Evolutionary conservation across 1,140 invertebrate species (phyloP).

Genomic region (Ganaspis sp.): DNA sequence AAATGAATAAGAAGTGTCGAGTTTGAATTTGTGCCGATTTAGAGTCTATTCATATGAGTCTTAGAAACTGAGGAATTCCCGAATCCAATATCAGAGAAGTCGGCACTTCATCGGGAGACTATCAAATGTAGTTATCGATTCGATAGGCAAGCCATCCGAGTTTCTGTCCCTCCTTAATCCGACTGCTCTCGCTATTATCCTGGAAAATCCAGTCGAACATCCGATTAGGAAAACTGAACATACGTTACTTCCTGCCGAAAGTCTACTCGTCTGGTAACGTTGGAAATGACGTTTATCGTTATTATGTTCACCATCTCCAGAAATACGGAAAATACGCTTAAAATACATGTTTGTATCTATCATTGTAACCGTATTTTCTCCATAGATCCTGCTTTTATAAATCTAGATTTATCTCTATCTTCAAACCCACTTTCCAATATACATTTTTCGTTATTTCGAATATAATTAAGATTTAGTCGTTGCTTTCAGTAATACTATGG

Average conservation of each 20-base stretch:
- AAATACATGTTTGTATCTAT: neutral
- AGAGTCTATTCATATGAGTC: neutral
- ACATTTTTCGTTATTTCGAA: neutral
- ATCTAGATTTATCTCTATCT: neutral
- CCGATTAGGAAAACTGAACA: constrained; percentile 63
- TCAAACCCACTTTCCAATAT: neutral
- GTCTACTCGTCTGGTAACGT: constrained; percentile 23
- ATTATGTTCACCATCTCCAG: constrained; percentile 52
- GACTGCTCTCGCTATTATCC: constrained; percentile 56
- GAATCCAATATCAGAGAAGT: constrained; percentile 34
- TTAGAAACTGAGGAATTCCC: neutral
- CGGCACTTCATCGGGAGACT: constrained; percentile 51
- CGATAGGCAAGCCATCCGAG: constrained; percentile 54
- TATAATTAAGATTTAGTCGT: too few relatives aligned
- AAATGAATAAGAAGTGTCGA: neutral
- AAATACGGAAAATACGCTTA: neutral
- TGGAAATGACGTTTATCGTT: constrained; percentile 53
- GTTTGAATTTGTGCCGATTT: constrained; percentile 9
- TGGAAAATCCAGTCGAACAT: constrained; percentile 59
- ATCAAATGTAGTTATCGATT: constrained; percentile 60
- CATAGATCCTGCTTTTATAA: neutral
- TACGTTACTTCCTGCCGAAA: constrained; percentile 57
- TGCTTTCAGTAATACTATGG: too few relatives aligned
- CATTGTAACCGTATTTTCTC: neutral
- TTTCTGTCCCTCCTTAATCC: constrained; percentile 56